Evolutionary conservation across 2,113 vertebrate species (phyloP).

Genomic region (Mesembrinibis cayennensis): DNA sequence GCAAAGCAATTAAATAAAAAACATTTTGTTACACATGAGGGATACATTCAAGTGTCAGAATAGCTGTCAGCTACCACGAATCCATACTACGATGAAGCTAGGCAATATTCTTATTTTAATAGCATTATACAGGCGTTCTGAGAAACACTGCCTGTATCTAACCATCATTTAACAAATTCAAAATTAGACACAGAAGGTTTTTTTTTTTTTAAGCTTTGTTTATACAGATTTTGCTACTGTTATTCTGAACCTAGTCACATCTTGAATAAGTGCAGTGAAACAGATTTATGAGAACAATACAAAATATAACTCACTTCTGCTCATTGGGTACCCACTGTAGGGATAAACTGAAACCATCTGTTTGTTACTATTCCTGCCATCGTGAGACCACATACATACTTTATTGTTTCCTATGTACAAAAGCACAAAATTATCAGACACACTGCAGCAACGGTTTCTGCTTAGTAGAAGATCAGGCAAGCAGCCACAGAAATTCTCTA

Average conservation of each 20-base stretch:
- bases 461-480: neutral
- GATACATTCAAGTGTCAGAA: neutral
- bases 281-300: neutral
- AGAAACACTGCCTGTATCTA: neutral
- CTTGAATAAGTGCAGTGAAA: neutral
- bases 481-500: neutral
- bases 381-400: neutral
- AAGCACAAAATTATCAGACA: conserved; percentile 39
- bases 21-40: neutral
- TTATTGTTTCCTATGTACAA: neutral
- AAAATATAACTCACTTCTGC: conserved; percentile 3
- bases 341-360: conserved; percentile 20
- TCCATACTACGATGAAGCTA: conserved; percentile 8
- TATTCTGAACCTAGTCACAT: neutral
- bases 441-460: neutral
- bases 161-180: neutral
- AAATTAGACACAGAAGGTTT: neutral
- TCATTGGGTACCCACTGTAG: neutral
- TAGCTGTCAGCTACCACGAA: conserved; percentile 26
- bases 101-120: neutral
- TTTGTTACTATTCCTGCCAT: neutral
- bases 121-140: neutral
- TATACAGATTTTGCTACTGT: neutral
- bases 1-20: neutral
- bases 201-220: neutral